Conservation (phyloP, 2,797 vertebrate species). For the Bryconaethiops microstoma region DNA sequence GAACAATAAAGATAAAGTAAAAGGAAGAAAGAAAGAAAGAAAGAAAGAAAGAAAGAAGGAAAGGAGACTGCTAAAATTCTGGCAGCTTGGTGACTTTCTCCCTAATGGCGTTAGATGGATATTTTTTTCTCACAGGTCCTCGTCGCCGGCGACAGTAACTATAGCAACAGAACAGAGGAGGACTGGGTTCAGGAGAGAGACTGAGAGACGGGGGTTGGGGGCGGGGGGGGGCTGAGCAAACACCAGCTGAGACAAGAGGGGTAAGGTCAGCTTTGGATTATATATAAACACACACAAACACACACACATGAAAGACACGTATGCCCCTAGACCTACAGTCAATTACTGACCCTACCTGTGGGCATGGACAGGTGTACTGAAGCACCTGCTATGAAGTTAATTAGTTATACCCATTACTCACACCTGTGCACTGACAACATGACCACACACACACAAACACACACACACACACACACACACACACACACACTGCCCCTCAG, state of each 20-base stretch:
- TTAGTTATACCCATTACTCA: conserved; percentile 11
- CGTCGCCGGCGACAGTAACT: background rate
- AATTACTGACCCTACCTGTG: conserved; percentile 24
- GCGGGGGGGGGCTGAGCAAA: no score
- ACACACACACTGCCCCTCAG: background rate
- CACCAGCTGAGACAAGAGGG: background rate
- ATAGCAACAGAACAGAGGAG: conserved; percentile 14
- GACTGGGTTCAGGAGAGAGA: background rate
- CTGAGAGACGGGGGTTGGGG: background rate
- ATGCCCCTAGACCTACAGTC: conserved; percentile 1
- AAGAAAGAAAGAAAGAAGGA: no score
- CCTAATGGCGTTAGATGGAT: background rate
- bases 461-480: conserved; percentile 10
- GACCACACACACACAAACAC: background rate
- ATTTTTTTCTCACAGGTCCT: background rate
- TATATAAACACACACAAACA: background rate
- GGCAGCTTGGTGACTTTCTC: background rate
- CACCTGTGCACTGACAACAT: conserved; percentile 22
- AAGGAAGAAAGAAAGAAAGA: no score
- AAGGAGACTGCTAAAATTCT: no score
- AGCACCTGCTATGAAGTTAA: conserved; percentile 43
- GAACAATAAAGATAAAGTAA: no score
- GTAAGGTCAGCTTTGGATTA: conserved; percentile 5
- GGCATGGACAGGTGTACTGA: conserved; percentile 25
- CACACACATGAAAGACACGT: background rate